Evolutionary conservation across 1,140 invertebrate genomes (phyloP).

Genomic region (Tribolium castaneum): DNA sequence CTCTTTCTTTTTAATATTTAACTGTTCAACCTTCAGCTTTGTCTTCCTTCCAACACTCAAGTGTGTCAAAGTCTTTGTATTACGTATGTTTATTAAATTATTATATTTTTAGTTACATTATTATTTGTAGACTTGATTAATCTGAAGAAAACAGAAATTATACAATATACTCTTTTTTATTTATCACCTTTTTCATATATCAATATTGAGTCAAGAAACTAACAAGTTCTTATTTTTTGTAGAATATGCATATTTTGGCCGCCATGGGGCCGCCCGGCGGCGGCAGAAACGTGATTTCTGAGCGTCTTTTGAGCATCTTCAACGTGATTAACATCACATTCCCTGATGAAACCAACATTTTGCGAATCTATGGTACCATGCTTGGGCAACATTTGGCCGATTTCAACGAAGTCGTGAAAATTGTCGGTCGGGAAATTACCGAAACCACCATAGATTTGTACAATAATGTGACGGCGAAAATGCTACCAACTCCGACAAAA

Average conservation of each 20-base stretch:
- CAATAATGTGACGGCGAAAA: slow-evolving; percentile 73
- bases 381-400: slow-evolving; percentile 79
- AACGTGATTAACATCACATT: slow-evolving; percentile 86
- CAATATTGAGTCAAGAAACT: too few species aligned
- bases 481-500: slow-evolving; percentile 87
- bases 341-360: slow-evolving; percentile 80
- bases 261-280: slow-evolving; percentile 87
- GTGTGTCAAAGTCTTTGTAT: too few species aligned
- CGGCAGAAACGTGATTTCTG: slow-evolving; percentile 79
- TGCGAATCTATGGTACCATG: slow-evolving; percentile 85
- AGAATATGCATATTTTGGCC: slow-evolving; percentile 78
- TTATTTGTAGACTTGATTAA: too few species aligned
- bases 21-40: too few species aligned
- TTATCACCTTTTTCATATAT: too few species aligned
- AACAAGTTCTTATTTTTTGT: too few species aligned
- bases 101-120: too few species aligned
- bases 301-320: slow-evolving; percentile 81
- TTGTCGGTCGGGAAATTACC: slow-evolving; percentile 68
- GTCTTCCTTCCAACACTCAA: too few species aligned
- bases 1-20: too few species aligned
- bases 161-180: too few species aligned
- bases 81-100: too few species aligned
- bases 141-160: too few species aligned
- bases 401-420: slow-evolving; percentile 83
- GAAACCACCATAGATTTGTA: slow-evolving; percentile 81